These are phyloP conservation scores for Notothenia coriiceps DNA, from an alignment of 2,113 vertebrate genomes.

Conservation along the genomic window DNA sequence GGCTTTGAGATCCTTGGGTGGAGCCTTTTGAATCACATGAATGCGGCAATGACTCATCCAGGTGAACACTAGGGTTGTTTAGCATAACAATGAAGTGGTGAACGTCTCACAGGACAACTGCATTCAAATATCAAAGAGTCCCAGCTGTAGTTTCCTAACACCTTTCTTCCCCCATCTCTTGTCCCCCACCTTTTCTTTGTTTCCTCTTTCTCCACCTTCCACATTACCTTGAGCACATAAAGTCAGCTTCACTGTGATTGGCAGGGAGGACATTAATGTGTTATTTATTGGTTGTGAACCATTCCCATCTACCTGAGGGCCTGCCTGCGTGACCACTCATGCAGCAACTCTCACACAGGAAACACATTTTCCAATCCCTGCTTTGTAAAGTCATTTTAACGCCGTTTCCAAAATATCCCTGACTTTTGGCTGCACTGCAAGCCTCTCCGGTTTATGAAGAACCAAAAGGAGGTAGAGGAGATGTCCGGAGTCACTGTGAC, in stretches of 20 bases:
- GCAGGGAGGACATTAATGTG: slow-evolving; percentile 63
- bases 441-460: slow-evolving; percentile 53
- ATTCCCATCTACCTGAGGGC: slow-evolving; percentile 35
- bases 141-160: slow-evolving; percentile 33
- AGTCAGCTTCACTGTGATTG: slow-evolving; percentile 56
- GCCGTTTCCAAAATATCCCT: background rate
- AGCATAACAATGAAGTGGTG: slow-evolving; percentile 30
- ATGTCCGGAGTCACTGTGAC: slow-evolving; percentile 68
- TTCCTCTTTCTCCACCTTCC: slow-evolving; percentile 8
- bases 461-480: slow-evolving; percentile 51
- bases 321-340: slow-evolving; percentile 26
- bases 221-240: slow-evolving; percentile 21
- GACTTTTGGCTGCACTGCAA: background rate
- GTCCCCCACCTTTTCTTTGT: background rate
- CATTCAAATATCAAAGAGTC: slow-evolving; percentile 47
- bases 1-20: background rate
- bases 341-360: slow-evolving; percentile 21
- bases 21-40: background rate
- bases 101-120: background rate
- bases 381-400: background rate
- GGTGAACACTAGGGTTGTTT: slow-evolving; percentile 7
- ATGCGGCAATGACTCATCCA: background rate
- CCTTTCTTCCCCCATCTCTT: slow-evolving; percentile 14
- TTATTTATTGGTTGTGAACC: slow-evolving; percentile 66
- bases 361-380: background rate